Conservation (phyloP, 1,140 invertebrate genomes). For the Caenorhabditis latens region DNA sequence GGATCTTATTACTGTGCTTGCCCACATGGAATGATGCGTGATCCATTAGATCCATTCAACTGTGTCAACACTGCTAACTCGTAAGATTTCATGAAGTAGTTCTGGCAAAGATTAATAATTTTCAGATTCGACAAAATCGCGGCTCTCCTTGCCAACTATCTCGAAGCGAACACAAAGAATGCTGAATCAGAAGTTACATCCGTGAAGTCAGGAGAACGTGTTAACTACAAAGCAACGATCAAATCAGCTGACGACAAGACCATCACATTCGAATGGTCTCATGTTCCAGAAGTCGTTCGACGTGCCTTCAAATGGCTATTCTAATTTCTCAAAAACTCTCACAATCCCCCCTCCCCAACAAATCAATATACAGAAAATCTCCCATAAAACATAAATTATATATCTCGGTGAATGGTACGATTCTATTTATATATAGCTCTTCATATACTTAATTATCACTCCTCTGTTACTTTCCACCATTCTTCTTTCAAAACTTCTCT, state of each 20-base stretch:
- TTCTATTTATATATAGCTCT: constrained; percentile 64
- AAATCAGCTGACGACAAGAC: constrained; percentile 63
- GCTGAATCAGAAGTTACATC: constrained; percentile 22
- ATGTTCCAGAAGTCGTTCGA: constrained; percentile 62
- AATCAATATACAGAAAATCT: background rate
- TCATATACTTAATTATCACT: constrained; percentile 60
- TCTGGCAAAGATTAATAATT: background rate
- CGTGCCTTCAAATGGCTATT: constrained; percentile 68
- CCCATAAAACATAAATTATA: constrained; percentile 6
- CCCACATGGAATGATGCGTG: constrained; percentile 81
- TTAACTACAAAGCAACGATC: constrained; percentile 64
- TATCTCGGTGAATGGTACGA: constrained; percentile 46
- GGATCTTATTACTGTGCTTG: constrained; percentile 87
- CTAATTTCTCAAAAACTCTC: constrained; percentile 46
- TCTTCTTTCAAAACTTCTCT: constrained; percentile 51
- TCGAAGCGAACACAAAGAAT: constrained; percentile 56
- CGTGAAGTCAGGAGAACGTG: constrained; percentile 3
- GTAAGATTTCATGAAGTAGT: background rate
- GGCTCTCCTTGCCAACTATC: constrained; percentile 54
- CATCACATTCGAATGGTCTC: constrained; percentile 67
- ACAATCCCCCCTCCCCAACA: background rate
- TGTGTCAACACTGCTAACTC: constrained; percentile 62
- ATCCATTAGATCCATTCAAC: constrained; percentile 63
- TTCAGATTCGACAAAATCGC: constrained; percentile 45
- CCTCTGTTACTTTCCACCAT: constrained; percentile 29